phyloP scores from a whole-genome alignment of 2,888 invertebrate genomes.

The Plagodis dolabraria region DNA sequence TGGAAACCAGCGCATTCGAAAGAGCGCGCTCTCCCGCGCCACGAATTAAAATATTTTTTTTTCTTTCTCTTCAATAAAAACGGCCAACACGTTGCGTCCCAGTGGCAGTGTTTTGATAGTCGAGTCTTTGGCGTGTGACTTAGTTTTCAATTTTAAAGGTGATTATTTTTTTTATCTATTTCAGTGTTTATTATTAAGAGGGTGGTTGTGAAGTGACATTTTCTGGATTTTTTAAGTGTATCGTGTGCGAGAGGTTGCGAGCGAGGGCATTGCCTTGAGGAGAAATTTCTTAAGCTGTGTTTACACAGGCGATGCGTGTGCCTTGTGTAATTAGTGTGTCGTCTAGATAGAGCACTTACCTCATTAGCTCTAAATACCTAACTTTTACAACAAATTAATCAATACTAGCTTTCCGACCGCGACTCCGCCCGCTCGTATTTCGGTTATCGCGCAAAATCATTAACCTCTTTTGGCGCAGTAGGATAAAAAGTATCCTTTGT shows the following conservation, averaged over 20 bases:
- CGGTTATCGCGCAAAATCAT: too few relatives aligned
- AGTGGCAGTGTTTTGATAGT: conserved; percentile 78
- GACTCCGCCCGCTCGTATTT: too few relatives aligned
- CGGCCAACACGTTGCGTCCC: conserved; percentile 74
- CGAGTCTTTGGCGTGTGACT: conserved; percentile 80
- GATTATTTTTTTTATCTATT: conserved; percentile 47
- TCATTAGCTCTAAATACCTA: too few relatives aligned
- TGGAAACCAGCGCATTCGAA: conserved; percentile 60
- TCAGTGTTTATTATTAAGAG: conserved; percentile 39
- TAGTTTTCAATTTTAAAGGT: conserved; percentile 79
- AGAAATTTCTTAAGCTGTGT: conserved; percentile 33
- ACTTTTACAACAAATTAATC: too few relatives aligned
- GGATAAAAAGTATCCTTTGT: too few relatives aligned
- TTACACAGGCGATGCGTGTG: conserved; percentile 23
- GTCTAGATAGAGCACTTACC: background rate
- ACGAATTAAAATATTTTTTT: conserved; percentile 44
- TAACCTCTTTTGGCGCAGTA: too few relatives aligned
- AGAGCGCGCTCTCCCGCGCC: conserved; percentile 64
- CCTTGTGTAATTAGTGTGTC: conserved; percentile 13
- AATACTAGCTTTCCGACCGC: too few relatives aligned
- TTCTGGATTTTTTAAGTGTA: conserved; percentile 17
- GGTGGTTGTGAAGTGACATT: conserved; percentile 27
- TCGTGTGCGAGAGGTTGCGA: conserved; percentile 10
- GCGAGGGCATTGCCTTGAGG: conserved; percentile 34
- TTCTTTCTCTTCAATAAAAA: conserved; percentile 38